Evolutionary conservation across 2,113 vertebrate species (phyloP).

Genomic region (Eulacestoma nigropectus): DNA sequence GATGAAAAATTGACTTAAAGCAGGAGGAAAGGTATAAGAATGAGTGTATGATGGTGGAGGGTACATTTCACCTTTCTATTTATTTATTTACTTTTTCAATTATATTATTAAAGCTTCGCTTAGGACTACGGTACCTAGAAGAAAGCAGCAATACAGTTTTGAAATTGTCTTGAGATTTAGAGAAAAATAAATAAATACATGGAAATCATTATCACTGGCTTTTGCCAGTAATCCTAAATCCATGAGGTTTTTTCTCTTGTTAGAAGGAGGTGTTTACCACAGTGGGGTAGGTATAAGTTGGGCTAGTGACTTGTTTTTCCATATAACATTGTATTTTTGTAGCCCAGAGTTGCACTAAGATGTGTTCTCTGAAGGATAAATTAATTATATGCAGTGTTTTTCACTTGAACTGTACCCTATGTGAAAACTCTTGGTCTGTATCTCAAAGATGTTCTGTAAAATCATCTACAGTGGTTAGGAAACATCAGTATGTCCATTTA

Average conservation of each 20-base stretch:
- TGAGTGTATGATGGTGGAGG: neutral
- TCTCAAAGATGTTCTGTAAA: constrained; percentile 5
- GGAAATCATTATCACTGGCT: neutral
- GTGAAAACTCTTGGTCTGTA: neutral
- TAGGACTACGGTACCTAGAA: neutral
- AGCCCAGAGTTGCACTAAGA: neutral
- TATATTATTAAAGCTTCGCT: neutral
- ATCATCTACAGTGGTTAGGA: neutral
- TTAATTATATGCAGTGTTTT: neutral
- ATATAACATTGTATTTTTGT: neutral
- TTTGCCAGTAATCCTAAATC: neutral
- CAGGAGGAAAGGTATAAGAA: neutral
- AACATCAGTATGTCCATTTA: neutral
- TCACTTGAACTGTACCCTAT: neutral
- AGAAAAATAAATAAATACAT: neutral
- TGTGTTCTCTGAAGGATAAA: neutral
- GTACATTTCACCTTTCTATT: neutral
- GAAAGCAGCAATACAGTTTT: neutral
- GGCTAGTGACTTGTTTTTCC: neutral
- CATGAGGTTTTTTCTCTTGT: neutral
- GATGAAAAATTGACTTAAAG: neutral
- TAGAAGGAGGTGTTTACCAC: neutral
- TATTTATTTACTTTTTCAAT: neutral
- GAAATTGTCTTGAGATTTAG: neutral
- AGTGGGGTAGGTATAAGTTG: neutral